A percentile compares a stretch with the other conserved stretches of the same genome.
Conservation (phyloP, 2,113 vertebrate species). For the Neoarius graeffei region DNA sequence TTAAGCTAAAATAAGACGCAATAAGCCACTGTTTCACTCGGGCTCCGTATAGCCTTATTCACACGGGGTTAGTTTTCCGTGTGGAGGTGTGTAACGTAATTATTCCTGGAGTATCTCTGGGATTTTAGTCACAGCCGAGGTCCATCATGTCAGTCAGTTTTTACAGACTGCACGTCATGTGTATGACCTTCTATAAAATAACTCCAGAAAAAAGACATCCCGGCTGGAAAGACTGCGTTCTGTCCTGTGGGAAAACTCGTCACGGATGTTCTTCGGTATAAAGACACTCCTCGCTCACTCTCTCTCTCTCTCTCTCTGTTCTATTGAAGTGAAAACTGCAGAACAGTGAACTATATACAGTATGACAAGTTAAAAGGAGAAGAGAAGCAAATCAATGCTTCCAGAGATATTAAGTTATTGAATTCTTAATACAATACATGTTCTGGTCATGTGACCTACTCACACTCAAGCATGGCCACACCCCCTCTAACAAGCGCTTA, state of each 20-base stretch:
- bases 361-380: too few species aligned
- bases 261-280: neutral
- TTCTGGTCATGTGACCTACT: conserved; percentile 1
- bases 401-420: neutral
- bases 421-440: neutral
- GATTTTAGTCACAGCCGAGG: neutral
- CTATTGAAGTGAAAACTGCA: neutral
- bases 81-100: neutral
- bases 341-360: neutral
- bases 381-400: neutral
- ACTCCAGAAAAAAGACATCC: too few species aligned
- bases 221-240: too few species aligned
- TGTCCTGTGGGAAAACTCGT: neutral
- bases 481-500: neutral
- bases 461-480: neutral
- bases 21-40: neutral
- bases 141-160: too few species aligned
- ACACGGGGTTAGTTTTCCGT: neutral
- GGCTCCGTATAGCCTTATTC: neutral
- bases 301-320: too few species aligned
- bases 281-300: neutral
- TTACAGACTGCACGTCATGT: too few species aligned
- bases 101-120: neutral
- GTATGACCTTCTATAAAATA: too few species aligned
- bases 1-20: neutral